Evolutionary conservation across 2,797 vertebrate species (phyloP).

Genomic region (Hapalemur alaotrensis): DNA sequence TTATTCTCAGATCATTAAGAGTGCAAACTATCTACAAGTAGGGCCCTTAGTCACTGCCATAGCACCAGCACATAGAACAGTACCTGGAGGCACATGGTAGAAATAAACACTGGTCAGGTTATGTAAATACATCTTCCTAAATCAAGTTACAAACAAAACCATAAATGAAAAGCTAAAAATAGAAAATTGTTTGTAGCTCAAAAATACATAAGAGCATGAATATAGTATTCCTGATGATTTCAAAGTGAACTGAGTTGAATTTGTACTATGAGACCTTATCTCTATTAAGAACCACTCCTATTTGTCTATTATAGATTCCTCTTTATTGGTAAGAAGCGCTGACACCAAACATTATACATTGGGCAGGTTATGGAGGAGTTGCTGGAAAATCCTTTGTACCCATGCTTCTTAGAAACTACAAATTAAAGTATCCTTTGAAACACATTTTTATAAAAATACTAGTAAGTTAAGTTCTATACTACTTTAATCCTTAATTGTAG

Average conservation of each 20-base stretch:
- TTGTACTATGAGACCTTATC: not conserved
- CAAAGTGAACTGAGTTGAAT: not conserved
- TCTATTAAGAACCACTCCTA: not conserved
- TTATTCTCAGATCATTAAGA: constrained; percentile 16
- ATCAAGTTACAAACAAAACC: not conserved
- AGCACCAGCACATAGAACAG: not conserved
- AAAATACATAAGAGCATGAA: not conserved
- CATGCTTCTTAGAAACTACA: not conserved
- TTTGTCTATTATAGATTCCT: not conserved
- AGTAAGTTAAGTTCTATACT: not conserved
- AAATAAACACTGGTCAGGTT: not conserved
- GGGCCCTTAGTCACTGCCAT: not conserved
- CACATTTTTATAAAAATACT: not conserved
- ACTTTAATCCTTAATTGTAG: not conserved
- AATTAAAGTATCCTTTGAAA: not conserved
- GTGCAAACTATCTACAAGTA: not conserved
- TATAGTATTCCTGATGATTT: not conserved
- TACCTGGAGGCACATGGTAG: not conserved
- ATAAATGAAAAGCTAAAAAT: not conserved
- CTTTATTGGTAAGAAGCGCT: not conserved
- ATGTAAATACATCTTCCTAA: not conserved
- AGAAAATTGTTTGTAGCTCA: constrained; percentile 10
- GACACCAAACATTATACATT: not conserved
- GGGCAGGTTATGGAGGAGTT: not conserved
- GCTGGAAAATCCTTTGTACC: not conserved